Evolutionary conservation across 2,888 invertebrate species (phyloP).

Genomic region (Machimus atricapillus): DNA sequence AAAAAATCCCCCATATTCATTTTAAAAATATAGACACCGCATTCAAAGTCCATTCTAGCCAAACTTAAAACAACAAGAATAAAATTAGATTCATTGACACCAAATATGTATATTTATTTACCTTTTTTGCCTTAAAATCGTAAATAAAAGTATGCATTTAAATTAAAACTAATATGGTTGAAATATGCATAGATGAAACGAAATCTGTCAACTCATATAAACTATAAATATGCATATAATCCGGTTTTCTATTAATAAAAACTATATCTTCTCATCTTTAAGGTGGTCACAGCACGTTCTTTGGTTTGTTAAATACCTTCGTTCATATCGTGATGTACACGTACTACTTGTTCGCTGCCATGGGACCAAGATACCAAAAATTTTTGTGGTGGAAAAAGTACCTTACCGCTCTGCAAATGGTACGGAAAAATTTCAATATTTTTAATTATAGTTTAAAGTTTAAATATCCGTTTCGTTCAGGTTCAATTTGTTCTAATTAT

Average conservation of each 20-base stretch:
- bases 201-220: neutral
- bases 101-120: neutral
- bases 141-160: neutral
- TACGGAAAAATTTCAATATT: constrained; percentile 58
- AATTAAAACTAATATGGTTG: neutral
- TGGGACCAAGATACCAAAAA: constrained; percentile 85
- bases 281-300: constrained; percentile 96
- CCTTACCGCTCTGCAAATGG: constrained; percentile 91
- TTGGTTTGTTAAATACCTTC: constrained; percentile 92
- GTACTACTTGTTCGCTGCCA: constrained; percentile 89
- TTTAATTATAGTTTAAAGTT: too few relatives aligned
- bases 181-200: neutral
- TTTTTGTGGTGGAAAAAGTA: constrained; percentile 98
- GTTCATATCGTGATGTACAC: constrained; percentile 97
- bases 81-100: neutral
- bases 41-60: too few relatives aligned
- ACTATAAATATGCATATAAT: neutral
- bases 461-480: constrained; percentile 63
- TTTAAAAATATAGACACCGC: too few relatives aligned
- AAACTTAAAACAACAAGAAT: too few relatives aligned
- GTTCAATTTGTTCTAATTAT: constrained; percentile 89
- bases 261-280: neutral
- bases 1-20: too few relatives aligned
- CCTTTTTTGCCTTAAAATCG: neutral
- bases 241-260: neutral